Evolutionary conservation across 2,797 vertebrate genomes (phyloP).

Genomic region (Hybognathus amarus): DNA sequence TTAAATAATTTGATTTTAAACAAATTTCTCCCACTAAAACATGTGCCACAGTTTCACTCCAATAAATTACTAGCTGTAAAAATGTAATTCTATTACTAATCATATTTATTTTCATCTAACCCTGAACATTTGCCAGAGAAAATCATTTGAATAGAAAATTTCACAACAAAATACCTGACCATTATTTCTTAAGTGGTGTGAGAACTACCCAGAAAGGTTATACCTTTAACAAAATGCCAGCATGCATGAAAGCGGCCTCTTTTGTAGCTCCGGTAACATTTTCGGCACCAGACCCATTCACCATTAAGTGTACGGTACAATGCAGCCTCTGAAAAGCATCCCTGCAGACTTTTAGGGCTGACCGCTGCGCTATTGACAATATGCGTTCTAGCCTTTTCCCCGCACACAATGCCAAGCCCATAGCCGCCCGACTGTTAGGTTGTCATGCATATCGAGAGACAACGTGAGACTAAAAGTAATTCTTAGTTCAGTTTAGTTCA

Average conservation of each 20-base stretch:
- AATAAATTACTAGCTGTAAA: not conserved
- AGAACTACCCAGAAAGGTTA: constrained; percentile 24
- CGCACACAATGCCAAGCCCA: constrained; percentile 66
- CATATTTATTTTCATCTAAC: not conserved
- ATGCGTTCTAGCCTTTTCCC: constrained; percentile 58
- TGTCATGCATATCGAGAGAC: constrained; percentile 75
- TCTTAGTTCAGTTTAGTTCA: constrained; percentile 72
- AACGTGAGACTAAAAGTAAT: constrained; percentile 68
- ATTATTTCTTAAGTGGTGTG: constrained; percentile 14
- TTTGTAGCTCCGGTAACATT: constrained; percentile 16
- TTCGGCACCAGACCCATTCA: constrained; percentile 14
- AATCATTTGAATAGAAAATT: not conserved
- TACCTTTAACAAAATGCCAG: constrained; percentile 41
- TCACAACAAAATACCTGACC: not conserved
- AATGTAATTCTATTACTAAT: not conserved
- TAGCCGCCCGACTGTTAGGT: constrained; percentile 47
- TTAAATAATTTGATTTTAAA: too few relatives aligned
- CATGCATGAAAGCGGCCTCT: constrained; percentile 18
- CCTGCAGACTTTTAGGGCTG: constrained; percentile 57
- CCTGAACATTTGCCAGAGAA: not conserved
- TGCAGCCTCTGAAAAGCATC: constrained; percentile 62
- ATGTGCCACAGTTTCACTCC: not conserved
- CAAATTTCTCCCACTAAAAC: too few relatives aligned
- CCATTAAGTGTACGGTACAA: constrained; percentile 52
- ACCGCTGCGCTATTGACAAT: constrained; percentile 19